Evolutionary conservation across 2,113 vertebrate genomes (phyloP), one percentile per base, ranked within the genome.

Genomic region (Xiphophorus maculatus): DNA sequence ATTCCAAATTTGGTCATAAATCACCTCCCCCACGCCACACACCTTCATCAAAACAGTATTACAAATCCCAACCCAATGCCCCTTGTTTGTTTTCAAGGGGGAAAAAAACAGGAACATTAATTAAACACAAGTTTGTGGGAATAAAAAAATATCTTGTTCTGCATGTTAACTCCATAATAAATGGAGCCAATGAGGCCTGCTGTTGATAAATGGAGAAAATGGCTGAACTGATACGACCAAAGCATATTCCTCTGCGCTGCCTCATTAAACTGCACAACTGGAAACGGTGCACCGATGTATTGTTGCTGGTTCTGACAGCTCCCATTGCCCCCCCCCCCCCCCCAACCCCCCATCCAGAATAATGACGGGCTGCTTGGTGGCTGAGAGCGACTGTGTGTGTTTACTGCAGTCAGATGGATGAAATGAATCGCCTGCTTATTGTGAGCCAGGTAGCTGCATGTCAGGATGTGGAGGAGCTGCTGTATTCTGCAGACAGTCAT

Each of bases 401-500:
- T 82, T 83, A 19, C 77, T 37, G 68, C 72, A 42, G 71, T 80
- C 5, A 71, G 29, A 81, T 64, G 66, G 76, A 74, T 63, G 44
- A 40, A 79, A 75, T 48, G 54, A 67, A 22, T 82, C 35, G 72
- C 71, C 79, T 51, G 48, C 66, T 37, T 15, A 71, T 69, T 87
- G 69, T 78, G 14, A 77, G 19, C 33, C 60, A 77, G 62, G 71
- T 61, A 58, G 22, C 22, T 25, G 8, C 22, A 58, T n/a, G 51
- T 58, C 51, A 58, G 51, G 51, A 58, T 58, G 7, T 65, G 63
- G 30, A 22, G 42, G 44, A 68, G 72, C 67, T 69, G 64, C 7
- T 69, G 78, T 74, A 67, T 85, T 75, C 77, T 90, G 77, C 67
- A 78, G 80, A 69, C 86, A 80, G 80, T 87, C 88, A 89, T 90